phyloP scores from a whole-genome alignment of 1,140 invertebrate genomes.

The Drosophila dunni region DNA sequence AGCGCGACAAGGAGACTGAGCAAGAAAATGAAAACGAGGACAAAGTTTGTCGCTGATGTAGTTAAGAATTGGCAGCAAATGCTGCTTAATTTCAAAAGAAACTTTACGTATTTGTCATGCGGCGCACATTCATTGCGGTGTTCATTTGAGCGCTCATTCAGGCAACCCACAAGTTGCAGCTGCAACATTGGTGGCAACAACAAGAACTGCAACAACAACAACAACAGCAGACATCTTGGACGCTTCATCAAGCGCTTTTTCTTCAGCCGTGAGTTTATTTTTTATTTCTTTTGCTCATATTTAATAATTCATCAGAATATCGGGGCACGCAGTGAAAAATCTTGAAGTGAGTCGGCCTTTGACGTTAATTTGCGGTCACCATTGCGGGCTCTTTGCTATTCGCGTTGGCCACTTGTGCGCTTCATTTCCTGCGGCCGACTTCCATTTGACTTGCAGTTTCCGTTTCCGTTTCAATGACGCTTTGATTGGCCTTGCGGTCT shows the following conservation, averaged over 20 bases:
- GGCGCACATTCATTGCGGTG: conserved; percentile 82
- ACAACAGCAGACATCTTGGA: conserved; percentile 34
- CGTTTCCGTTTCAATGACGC: conserved; percentile 81
- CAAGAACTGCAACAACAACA: conserved; percentile 7
- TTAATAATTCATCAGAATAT: conserved; percentile 75
- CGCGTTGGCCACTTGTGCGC: conserved; percentile 56
- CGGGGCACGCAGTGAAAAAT: conserved; percentile 21
- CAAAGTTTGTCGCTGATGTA: conserved; percentile 81
- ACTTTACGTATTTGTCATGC: conserved; percentile 83
- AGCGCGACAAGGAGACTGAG: neutral
- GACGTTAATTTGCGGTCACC: conserved; percentile 73
- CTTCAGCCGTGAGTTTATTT: conserved; percentile 21
- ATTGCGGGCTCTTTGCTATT: conserved; percentile 38
- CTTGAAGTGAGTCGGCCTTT: conserved; percentile 32
- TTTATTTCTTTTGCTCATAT: conserved; percentile 48
- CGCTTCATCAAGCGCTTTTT: conserved; percentile 40
- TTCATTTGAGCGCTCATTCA: conserved; percentile 82
- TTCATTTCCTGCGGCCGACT: conserved; percentile 78
- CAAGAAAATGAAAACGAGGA: conserved; percentile 52
- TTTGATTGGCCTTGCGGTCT: conserved; percentile 80
- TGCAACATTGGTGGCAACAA: conserved; percentile 28
- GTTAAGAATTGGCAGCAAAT: conserved; percentile 83
- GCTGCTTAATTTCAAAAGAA: conserved; percentile 83
- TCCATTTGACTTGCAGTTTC: conserved; percentile 80
- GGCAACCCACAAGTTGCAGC: conserved; percentile 33